These are phyloP conservation scores for Ornithoptera alexandrae DNA, from an alignment of 2,888 invertebrate species.

Conservation along the genomic window DNA sequence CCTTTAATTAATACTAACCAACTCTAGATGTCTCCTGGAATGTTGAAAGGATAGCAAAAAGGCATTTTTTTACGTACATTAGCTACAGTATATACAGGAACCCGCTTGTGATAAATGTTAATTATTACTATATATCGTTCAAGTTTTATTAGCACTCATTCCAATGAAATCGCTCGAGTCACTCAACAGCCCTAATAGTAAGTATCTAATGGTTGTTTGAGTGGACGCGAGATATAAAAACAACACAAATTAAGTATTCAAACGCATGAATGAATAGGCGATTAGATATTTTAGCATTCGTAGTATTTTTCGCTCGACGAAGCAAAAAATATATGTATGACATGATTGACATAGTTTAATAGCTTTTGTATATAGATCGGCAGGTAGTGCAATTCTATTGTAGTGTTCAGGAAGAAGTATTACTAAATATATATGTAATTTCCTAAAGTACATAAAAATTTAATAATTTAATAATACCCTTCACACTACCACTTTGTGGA, in stretches of 20 bases:
- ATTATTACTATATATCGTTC: not conserved
- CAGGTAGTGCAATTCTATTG: no score
- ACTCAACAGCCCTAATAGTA: conserved; percentile 2
- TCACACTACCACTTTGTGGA: no score
- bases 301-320: conserved; percentile 21
- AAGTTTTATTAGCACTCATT: conserved; percentile 1
- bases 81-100: no score
- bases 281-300: conserved; percentile 6
- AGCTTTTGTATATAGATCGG: no score
- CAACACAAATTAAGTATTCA: conserved; percentile 10
- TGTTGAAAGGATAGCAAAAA: not conserved
- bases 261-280: conserved; percentile 24
- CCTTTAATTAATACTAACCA: not conserved
- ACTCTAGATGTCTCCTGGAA: not conserved
- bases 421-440: no score
- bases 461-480: no score
- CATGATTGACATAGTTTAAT: no score
- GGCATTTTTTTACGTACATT: not conserved
- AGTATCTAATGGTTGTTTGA: conserved; percentile 6
- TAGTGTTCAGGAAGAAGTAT: no score
- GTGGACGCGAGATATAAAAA: conserved; percentile 5
- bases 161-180: conserved; percentile 15
- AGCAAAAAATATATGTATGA: conserved; percentile 1
- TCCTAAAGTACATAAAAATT: no score
- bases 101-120: no score